Conservation (phyloP, 2,888 invertebrate species). For the Bugula neritina region DNA sequence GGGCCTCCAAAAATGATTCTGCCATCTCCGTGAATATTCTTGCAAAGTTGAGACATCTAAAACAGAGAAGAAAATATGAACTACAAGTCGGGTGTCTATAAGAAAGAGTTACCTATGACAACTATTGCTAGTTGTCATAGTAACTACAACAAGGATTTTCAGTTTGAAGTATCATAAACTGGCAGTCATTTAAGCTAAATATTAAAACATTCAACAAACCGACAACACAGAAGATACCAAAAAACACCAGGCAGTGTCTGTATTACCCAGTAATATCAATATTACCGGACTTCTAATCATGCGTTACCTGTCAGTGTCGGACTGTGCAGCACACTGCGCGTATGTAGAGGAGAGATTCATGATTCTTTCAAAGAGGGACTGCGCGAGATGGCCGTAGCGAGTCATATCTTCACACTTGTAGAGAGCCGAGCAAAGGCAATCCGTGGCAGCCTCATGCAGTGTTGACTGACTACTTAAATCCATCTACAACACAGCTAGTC, state of each 20-base stretch:
- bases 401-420: constrained; percentile 38
- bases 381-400: constrained; percentile 66
- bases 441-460: constrained; percentile 82
- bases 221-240: too few relatives aligned
- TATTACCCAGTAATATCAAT: too few relatives aligned
- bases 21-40: constrained; percentile 89
- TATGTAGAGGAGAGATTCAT: constrained; percentile 75
- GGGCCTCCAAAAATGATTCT: constrained; percentile 80
- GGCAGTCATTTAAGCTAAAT: too few relatives aligned
- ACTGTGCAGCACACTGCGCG: constrained; percentile 82
- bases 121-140: too few relatives aligned
- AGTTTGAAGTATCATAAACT: too few relatives aligned
- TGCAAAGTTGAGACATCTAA: constrained; percentile 79
- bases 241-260: too few relatives aligned
- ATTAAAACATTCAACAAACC: too few relatives aligned
- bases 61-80: constrained; percentile 36
- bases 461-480: constrained; percentile 45
- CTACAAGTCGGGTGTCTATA: too few relatives aligned
- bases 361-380: constrained; percentile 74
- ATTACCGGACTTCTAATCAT: too few relatives aligned
- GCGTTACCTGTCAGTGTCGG: constrained; percentile 78
- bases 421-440: constrained; percentile 79
- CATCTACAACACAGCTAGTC: constrained; percentile 44
- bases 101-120: too few relatives aligned
- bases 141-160: too few relatives aligned